Conservation (phyloP, 2,888 invertebrate genomes). For the Hylaea fasciaria region DNA sequence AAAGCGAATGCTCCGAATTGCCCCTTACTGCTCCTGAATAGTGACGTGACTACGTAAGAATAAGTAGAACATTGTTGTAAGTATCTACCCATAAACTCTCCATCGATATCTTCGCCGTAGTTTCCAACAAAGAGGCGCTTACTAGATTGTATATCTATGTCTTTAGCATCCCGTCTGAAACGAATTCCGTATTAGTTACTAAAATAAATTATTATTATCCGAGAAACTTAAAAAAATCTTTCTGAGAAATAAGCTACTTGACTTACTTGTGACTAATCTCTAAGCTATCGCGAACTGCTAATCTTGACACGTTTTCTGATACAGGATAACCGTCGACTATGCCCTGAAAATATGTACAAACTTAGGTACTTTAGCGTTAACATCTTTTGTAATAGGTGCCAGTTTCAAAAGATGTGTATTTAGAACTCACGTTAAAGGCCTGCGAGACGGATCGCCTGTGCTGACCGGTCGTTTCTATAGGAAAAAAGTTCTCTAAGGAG, state of each 20-base stretch:
- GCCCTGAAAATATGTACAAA: conserved; percentile 55
- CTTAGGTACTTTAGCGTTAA: neutral
- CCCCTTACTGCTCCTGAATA: too few relatives aligned
- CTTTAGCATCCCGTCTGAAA: conserved; percentile 48
- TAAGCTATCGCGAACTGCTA: conserved; percentile 69
- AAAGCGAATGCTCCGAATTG: too few relatives aligned
- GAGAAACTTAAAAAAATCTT: too few relatives aligned
- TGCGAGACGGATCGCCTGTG: conserved; percentile 27
- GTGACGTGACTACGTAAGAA: too few relatives aligned
- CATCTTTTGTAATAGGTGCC: too few relatives aligned
- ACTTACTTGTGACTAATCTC: conserved; percentile 74
- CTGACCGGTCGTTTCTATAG: neutral
- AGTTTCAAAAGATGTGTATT: neutral
- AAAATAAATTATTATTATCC: neutral
- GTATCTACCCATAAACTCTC: conserved; percentile 41
- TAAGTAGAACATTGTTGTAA: too few relatives aligned
- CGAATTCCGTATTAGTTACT: neutral
- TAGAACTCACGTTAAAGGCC: conserved; percentile 17
- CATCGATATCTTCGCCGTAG: conserved; percentile 27
- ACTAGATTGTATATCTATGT: conserved; percentile 35
- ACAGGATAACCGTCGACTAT: conserved; percentile 39
- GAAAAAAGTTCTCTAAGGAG: conserved; percentile 39
- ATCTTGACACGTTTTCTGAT: conserved; percentile 46
- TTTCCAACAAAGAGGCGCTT: conserved; percentile 27
- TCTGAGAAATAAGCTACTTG: conserved; percentile 25